Evolutionary conservation across 2,888 invertebrate genomes (phyloP), one percentile per base, ranked within the genome.

Genomic region (Epistrophella euchroma): DNA sequence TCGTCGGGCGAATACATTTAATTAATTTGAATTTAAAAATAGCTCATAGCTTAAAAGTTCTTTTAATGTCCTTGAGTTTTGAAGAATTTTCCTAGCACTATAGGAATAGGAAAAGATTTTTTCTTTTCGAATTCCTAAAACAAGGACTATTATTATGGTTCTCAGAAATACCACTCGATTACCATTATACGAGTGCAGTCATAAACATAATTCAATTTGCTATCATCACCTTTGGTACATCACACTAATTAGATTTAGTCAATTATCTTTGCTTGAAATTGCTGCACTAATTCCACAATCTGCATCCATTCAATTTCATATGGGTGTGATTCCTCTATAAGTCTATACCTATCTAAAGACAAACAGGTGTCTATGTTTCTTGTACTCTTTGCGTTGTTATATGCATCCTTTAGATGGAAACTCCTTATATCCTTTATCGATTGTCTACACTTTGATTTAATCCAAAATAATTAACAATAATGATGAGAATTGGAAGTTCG

Each of bases 381-480:
- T 55, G n/a, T n/a, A n/a, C n/a, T 28, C 4, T n/a, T 3, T 9
- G 10, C 52, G 13, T 10, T 11, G n/a, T 25, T 62, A 19, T 25
- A 25, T n/a, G 55, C 25, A 62, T 35, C 43, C 62, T 25, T 22
- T 43, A 40, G 43, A 45, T 45, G 7, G 17, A 45, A 64, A 19
- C 28, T 64, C 45, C 19, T 58, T 84, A 58, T 62, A 58, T 62
- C 45, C 19, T 58, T 84, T 58, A 72, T 66, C 75, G 79, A 79
- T 75, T 84, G 71, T 79, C 79, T 75, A 45, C 75, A 75, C 75
- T 71, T 71, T 52, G 79, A 79, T 74, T 79, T 66, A 84, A 84
- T 79, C 71, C 79, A 52, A 79, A 75, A 84, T 84, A 84, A 84
- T 84, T 79, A 75, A 66, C 52, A 72, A 71, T 72, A 84, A 79